These are phyloP conservation scores for Enteromius mattozi DNA, from an alignment of 2,797 vertebrate genomes.

Conservation along the genomic window DNA sequence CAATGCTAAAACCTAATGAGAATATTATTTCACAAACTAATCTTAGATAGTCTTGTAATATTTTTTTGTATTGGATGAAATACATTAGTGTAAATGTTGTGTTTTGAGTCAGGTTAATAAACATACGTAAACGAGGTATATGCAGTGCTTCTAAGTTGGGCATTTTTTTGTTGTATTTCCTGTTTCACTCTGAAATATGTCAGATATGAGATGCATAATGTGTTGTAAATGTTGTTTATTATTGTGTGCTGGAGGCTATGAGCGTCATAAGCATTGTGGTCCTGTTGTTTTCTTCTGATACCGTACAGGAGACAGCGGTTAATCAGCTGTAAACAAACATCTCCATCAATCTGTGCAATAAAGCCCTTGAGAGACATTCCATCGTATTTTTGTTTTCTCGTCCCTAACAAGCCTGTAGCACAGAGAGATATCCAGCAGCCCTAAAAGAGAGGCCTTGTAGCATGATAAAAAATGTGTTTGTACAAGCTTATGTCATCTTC, in stretches of 20 bases:
- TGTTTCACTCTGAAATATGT: neutral
- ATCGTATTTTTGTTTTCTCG: neutral
- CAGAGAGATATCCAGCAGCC: neutral
- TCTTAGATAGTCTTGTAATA: neutral
- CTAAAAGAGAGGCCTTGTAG: neutral
- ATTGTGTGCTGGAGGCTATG: neutral
- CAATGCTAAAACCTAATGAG: neutral
- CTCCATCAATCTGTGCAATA: constrained; percentile 17
- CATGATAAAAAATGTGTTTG: neutral
- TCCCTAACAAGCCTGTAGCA: neutral
- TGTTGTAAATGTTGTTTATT: neutral
- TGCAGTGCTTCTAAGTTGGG: no score
- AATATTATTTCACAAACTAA: neutral
- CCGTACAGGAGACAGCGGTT: neutral
- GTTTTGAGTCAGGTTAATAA: no score
- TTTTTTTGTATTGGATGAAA: neutral
- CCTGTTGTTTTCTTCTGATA: neutral
- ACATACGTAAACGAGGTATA: no score
- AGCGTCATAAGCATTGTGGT: neutral
- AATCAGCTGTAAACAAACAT: constrained; percentile 38
- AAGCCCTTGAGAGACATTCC: constrained; percentile 1
- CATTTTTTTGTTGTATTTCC: neutral
- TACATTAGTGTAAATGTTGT: neutral
- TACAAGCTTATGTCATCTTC: constrained; percentile 12
- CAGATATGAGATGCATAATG: neutral